Evolutionary conservation across 2,797 vertebrate genomes (phyloP).

Genomic region (Eptatretus atami): DNA sequence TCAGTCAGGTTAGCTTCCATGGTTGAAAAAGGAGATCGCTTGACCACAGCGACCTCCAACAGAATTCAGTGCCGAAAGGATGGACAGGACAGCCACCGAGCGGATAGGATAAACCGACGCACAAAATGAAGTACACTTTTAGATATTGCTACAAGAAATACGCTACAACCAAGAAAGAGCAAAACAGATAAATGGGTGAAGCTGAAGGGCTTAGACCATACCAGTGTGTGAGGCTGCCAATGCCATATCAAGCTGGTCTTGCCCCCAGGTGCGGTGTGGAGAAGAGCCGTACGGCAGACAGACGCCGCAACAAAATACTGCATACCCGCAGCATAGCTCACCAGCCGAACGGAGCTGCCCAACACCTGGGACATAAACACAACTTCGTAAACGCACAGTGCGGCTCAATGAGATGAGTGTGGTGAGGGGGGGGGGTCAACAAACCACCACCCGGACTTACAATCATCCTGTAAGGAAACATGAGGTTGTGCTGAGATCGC

Average conservation of each 20-base stretch:
- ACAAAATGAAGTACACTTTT: too few species aligned
- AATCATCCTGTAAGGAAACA: too few species aligned
- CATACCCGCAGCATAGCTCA: conserved; percentile 49
- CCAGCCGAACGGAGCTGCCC: conserved; percentile 36
- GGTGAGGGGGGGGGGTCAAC: too few species aligned
- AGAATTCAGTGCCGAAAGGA: too few species aligned
- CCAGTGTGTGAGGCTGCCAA: conserved; percentile 17
- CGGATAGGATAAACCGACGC: too few species aligned
- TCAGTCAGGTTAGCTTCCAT: too few species aligned
- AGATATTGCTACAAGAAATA: conserved; percentile 6
- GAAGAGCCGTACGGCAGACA: conserved; percentile 26
- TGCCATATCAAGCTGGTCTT: conserved; percentile 25
- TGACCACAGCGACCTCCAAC: too few species aligned
- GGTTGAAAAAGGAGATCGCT: too few species aligned
- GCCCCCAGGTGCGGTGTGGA: conserved; percentile 40
- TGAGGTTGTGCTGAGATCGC: too few species aligned
- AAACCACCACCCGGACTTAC: too few species aligned
- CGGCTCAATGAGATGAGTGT: too few species aligned
- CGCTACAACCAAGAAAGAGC: background rate
- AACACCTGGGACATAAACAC: conserved; percentile 23
- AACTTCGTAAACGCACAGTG: background rate
- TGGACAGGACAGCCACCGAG: too few species aligned
- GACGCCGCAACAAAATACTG: conserved; percentile 29
- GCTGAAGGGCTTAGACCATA: accelerated
- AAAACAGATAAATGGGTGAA: background rate